A percentile compares a stretch with the other conserved stretches of the same genome.
Evolutionary conservation across 2,113 vertebrate species (phyloP).

Genomic region (Triplophysa dalaica): DNA sequence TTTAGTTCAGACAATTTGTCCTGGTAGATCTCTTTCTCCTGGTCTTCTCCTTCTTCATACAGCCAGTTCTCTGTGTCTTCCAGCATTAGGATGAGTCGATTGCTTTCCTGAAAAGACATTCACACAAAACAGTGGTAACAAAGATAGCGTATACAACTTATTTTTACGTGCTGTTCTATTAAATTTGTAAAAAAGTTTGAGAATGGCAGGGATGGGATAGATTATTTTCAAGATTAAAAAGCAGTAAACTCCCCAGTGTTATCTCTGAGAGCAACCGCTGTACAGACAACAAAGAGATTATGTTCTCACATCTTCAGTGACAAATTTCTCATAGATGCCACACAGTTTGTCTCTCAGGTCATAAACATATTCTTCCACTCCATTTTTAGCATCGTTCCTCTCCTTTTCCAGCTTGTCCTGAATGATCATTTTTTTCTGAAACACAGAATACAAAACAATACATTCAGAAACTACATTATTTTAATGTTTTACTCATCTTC

Average conservation of each 20-base stretch:
- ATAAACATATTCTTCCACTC: conserved; percentile 94
- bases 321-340: conserved; percentile 85
- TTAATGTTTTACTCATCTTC: not conserved
- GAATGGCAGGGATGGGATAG: not conserved
- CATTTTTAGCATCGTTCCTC: conserved; percentile 92
- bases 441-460: conserved; percentile 7
- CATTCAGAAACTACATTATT: not conserved
- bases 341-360: conserved; percentile 90
- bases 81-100: conserved; percentile 80
- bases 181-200: not conserved
- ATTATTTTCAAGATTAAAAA: not conserved
- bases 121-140: not conserved
- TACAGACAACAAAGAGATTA: conserved; percentile 24
- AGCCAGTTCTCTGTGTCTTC: conserved; percentile 95
- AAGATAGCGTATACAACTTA: not conserved
- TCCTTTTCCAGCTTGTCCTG: conserved; percentile 96
- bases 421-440: conserved; percentile 90
- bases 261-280: not conserved
- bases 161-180: not conserved
- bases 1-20: conserved; percentile 89
- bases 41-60: conserved; percentile 95
- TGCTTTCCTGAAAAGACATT: conserved; percentile 73
- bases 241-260: not conserved
- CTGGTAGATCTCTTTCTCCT: conserved; percentile 90
- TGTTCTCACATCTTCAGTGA: conserved; percentile 83